These are phyloP conservation scores for Luffia ferchaultella DNA, from an alignment of 2,888 invertebrate species.

Conservation along the genomic window DNA sequence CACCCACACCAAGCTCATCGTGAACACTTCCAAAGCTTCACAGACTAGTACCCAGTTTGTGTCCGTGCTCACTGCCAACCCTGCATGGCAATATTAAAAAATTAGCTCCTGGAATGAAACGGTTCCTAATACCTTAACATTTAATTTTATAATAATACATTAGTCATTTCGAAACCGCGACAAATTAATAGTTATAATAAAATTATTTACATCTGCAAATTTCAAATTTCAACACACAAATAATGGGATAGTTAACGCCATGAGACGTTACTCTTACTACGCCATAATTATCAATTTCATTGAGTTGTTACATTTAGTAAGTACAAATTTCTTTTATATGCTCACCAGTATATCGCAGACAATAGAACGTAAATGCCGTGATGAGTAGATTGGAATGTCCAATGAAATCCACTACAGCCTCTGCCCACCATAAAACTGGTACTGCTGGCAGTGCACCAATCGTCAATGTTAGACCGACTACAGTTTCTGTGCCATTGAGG, in stretches of 20 bases:
- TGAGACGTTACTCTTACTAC: no score
- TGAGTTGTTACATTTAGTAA: no score
- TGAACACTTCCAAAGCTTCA: slow-evolving; percentile 78
- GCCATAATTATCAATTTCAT: no score
- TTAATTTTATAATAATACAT: no score
- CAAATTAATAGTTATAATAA: no score
- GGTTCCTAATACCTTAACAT: no score
- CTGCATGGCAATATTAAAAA: no score
- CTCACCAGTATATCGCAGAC: slow-evolving; percentile 76
- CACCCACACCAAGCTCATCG: slow-evolving; percentile 80
- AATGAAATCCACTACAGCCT: slow-evolving; percentile 83
- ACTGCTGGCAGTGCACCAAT: slow-evolving; percentile 75
- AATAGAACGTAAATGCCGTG: slow-evolving; percentile 82
- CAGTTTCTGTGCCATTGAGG: slow-evolving; percentile 62
- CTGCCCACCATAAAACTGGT: slow-evolving; percentile 78
- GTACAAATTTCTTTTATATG: no score
- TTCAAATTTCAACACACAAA: no score
- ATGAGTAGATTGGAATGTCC: slow-evolving; percentile 85
- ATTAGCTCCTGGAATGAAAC: not conserved
- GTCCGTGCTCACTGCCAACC: slow-evolving; percentile 62
- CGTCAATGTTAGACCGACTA: slow-evolving; percentile 72
- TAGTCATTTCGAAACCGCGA: no score
- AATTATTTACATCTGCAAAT: no score
- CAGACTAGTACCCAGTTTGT: slow-evolving; percentile 74
- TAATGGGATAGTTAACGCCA: no score